Conservation (phyloP, 2,113 vertebrate species). For the Climacteris rufus region DNA sequence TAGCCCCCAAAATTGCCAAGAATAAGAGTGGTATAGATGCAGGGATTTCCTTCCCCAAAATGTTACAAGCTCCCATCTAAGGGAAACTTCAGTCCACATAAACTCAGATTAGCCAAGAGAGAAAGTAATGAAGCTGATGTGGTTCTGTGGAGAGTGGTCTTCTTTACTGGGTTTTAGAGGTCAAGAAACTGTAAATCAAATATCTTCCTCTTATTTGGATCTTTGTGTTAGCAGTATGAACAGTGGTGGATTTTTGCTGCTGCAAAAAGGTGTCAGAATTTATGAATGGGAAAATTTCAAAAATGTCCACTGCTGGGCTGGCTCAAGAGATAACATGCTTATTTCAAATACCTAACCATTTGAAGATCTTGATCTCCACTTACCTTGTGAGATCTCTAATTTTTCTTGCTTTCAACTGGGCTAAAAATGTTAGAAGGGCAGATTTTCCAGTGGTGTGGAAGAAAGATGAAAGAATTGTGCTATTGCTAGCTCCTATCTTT, state of each 20-base stretch:
- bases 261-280: neutral
- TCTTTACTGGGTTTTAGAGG: neutral
- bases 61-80: neutral
- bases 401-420: slow-evolving; percentile 1
- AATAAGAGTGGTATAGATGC: neutral
- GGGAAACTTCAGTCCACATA: neutral
- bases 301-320: neutral
- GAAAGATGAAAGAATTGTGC: neutral
- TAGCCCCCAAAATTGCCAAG: neutral
- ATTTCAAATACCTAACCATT: neutral
- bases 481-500: neutral
- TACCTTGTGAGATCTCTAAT: neutral
- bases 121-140: neutral
- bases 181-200: neutral
- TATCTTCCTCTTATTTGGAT: neutral
- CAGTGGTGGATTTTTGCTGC: neutral
- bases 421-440: neutral
- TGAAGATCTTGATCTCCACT: neutral
- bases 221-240: neutral
- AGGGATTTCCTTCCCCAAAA: neutral
- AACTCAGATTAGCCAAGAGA: neutral
- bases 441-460: neutral
- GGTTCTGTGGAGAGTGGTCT: neutral
- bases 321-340: neutral
- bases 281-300: neutral